phyloP scores from a whole-genome alignment of 2,797 vertebrate genomes.

The Crocodylus rhombifer region DNA sequence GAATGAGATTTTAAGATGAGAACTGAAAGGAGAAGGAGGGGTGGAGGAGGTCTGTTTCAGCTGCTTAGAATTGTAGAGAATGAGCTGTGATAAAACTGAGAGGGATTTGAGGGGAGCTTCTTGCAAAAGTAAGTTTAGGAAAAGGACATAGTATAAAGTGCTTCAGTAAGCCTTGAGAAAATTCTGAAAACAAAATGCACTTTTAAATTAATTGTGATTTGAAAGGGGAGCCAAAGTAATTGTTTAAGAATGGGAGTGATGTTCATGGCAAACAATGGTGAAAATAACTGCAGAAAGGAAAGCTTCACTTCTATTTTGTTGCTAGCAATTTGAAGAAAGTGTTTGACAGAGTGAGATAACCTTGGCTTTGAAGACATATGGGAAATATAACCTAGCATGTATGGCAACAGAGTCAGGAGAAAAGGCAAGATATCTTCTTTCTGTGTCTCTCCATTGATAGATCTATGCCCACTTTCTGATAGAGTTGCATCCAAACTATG shows the following conservation, averaged over 20 bases:
- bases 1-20: slow-evolving; percentile 19
- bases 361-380: too few species aligned
- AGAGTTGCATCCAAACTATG: too few species aligned
- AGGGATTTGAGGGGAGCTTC: background rate
- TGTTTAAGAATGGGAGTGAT: background rate
- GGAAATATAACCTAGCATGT: too few species aligned
- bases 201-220: background rate
- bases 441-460: too few species aligned
- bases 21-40: background rate
- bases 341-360: too few species aligned
- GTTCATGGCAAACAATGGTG: background rate
- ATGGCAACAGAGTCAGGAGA: too few species aligned
- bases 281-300: background rate
- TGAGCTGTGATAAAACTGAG: background rate
- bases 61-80: background rate
- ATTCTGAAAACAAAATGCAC: background rate
- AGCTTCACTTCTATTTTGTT: background rate
- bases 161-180: background rate
- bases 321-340: too few species aligned
- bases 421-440: too few species aligned
- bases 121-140: background rate
- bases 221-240: background rate
- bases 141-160: background rate
- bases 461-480: too few species aligned
- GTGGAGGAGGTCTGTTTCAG: background rate